Conservation (phyloP, 1,140 invertebrate species). For the Trichonephila clavata region DNA sequence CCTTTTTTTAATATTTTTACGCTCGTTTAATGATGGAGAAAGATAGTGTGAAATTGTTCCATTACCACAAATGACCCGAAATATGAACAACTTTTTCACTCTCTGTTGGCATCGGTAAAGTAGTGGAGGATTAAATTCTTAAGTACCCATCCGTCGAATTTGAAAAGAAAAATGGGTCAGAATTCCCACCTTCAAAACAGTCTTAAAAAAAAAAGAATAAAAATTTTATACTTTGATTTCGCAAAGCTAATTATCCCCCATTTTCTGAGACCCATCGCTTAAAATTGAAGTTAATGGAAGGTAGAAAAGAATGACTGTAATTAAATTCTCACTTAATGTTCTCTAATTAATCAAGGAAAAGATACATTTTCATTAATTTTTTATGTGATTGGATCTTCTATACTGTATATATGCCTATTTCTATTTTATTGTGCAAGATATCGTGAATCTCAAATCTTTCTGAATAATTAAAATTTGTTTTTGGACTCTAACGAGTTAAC, state of each 20-base stretch:
- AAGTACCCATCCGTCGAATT: neutral
- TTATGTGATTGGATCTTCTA: neutral
- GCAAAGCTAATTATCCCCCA: neutral
- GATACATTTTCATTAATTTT: neutral
- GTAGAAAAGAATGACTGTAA: neutral
- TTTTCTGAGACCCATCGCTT: conserved; percentile 2
- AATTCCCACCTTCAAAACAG: neutral
- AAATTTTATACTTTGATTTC: conserved; percentile 33
- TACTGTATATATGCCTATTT: too few species aligned
- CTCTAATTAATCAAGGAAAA: neutral
- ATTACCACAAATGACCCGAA: conserved; percentile 32
- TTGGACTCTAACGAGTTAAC: neutral
- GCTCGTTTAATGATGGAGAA: conserved; percentile 1
- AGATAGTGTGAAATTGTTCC: conserved; percentile 34
- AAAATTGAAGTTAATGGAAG: neutral
- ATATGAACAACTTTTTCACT: neutral
- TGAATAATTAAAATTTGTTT: neutral
- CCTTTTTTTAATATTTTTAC: neutral
- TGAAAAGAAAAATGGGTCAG: neutral
- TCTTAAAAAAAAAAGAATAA: neutral
- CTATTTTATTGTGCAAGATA: neutral
- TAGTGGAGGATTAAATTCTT: conserved; percentile 5
- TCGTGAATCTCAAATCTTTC: neutral
- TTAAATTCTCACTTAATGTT: conserved; percentile 14
- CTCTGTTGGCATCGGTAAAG: neutral